Evolutionary conservation across 2,113 vertebrate genomes (phyloP).

Genomic region (Oreochromis spilurus): DNA sequence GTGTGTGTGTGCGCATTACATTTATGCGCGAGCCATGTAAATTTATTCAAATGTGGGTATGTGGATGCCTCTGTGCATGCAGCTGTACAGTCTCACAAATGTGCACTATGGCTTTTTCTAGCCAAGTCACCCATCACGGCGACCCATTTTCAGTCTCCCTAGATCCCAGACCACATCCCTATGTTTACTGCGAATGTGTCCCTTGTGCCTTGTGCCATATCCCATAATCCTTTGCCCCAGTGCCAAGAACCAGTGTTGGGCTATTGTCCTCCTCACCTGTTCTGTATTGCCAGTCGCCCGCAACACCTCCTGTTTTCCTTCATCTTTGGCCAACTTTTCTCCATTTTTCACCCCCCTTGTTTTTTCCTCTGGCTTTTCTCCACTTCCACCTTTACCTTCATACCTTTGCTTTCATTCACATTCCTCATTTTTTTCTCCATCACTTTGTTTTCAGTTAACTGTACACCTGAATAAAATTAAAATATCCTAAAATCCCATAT

Average conservation of each 20-base stretch:
- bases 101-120: conserved; percentile 11
- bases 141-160: conserved; percentile 52
- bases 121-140: conserved; percentile 44
- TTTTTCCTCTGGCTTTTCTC: background rate
- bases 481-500: background rate
- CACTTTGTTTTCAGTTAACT: background rate
- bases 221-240: conserved; percentile 63
- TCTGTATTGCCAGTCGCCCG: conserved; percentile 21
- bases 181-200: conserved; percentile 55
- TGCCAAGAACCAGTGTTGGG: conserved; percentile 51
- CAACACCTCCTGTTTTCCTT: conserved; percentile 29
- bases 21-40: background rate
- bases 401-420: background rate
- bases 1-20: background rate
- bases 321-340: conserved; percentile 36
- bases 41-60: background rate
- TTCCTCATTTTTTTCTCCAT: background rate
- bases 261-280: conserved; percentile 61
- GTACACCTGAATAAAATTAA: background rate
- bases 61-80: background rate
- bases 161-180: conserved; percentile 46
- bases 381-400: background rate
- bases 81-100: background rate
- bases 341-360: background rate
- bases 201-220: conserved; percentile 62